Conservation (phyloP, 2,113 vertebrate species). For the Sporophila hypoxantha region DNA sequence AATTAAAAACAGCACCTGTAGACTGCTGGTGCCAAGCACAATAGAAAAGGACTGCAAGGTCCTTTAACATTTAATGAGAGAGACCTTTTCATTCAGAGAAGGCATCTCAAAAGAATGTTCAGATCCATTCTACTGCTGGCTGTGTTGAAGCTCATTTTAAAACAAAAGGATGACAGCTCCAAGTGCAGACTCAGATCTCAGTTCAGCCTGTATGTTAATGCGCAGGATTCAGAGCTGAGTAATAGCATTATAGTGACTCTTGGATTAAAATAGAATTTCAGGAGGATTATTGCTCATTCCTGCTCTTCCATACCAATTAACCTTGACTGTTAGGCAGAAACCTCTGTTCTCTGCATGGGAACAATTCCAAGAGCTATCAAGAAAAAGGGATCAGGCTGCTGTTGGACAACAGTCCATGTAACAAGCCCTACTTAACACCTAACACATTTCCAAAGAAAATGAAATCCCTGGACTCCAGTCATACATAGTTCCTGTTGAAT, state of each 20-base stretch:
- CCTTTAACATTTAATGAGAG: slow-evolving; percentile 29
- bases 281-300: slow-evolving; percentile 34
- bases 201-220: background rate
- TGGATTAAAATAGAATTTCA: background rate
- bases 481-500: background rate
- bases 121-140: background rate
- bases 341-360: background rate
- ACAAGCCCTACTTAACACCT: slow-evolving; percentile 23
- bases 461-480: background rate
- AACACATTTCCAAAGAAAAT: slow-evolving; percentile 27
- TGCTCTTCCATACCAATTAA: slow-evolving; percentile 37
- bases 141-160: background rate
- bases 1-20: background rate
- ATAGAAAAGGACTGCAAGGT: background rate
- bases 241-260: slow-evolving; percentile 20
- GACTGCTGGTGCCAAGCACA: background rate
- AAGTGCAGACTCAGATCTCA: background rate
- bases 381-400: slow-evolving; percentile 12
- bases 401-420: background rate
- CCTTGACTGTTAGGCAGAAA: slow-evolving; percentile 10
- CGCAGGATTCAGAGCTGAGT: background rate
- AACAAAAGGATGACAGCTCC: background rate
- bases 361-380: background rate
- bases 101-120: background rate
- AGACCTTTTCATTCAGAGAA: background rate